phyloP scores from a whole-genome alignment of 2,797 vertebrate genomes.

The Schizothorax lantsangensis region DNA sequence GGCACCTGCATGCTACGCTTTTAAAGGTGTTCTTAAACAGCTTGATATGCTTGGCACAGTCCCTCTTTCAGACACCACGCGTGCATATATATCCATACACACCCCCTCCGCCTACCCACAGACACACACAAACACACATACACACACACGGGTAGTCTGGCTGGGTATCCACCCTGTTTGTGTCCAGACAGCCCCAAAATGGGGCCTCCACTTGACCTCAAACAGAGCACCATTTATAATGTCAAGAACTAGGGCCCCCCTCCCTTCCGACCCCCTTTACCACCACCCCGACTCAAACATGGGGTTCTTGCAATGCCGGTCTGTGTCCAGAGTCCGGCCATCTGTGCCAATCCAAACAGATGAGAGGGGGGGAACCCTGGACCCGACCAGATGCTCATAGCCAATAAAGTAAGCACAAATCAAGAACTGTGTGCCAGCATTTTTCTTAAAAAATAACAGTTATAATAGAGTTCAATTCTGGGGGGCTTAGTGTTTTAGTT shows the following conservation, averaged over 20 bases:
- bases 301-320: constrained; percentile 65
- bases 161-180: constrained; percentile 66
- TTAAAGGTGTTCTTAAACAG: constrained; percentile 68
- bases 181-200: constrained; percentile 71
- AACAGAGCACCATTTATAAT: constrained; percentile 79
- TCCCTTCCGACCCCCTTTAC: constrained; percentile 50
- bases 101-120: constrained; percentile 39
- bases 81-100: constrained; percentile 58
- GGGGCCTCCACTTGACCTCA: constrained; percentile 73
- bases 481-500: constrained; percentile 18
- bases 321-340: constrained; percentile 64
- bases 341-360: constrained; percentile 75
- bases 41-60: constrained; percentile 64
- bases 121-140: constrained; percentile 59
- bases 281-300: constrained; percentile 70
- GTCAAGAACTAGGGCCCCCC: constrained; percentile 63
- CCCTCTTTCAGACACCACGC: constrained; percentile 62
- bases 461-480: constrained; percentile 41
- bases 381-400: constrained; percentile 72
- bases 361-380: constrained; percentile 66
- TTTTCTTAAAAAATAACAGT: constrained; percentile 50
- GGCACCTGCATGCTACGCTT: constrained; percentile 71
- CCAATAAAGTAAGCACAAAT: constrained; percentile 45
- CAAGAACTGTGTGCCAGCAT: constrained; percentile 26
- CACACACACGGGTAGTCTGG: constrained; percentile 68